phyloP scores from a whole-genome alignment of 2,113 vertebrate genomes.

The Gambusia holbrooki region DNA sequence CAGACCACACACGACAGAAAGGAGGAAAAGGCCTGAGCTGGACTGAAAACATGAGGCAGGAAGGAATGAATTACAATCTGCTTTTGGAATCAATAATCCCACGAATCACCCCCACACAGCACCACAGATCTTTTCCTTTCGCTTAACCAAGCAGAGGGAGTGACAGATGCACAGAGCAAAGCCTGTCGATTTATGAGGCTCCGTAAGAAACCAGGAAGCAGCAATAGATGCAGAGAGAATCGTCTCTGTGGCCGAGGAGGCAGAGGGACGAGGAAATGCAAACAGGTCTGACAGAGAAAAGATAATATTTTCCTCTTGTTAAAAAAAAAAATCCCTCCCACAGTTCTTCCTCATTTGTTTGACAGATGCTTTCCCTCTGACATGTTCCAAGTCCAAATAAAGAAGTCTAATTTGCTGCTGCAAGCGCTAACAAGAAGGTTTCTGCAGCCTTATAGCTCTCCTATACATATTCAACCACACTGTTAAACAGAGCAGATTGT shows the following conservation, averaged over 20 bases:
- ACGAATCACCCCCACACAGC: slow-evolving; percentile 47
- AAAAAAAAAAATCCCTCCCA: slow-evolving; percentile 36
- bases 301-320: slow-evolving; percentile 37
- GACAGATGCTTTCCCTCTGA: slow-evolving; percentile 21
- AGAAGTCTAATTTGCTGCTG: slow-evolving; percentile 1
- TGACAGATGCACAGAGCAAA: slow-evolving; percentile 58
- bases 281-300: slow-evolving; percentile 38
- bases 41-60: slow-evolving; percentile 43
- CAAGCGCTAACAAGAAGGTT: slow-evolving; percentile 5
- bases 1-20: slow-evolving; percentile 7
- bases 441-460: slow-evolving; percentile 4
- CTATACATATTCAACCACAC: slow-evolving; percentile 43
- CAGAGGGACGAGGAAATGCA: slow-evolving; percentile 20
- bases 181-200: slow-evolving; percentile 52
- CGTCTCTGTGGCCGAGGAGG: slow-evolving; percentile 29
- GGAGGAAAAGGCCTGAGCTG: slow-evolving; percentile 20
- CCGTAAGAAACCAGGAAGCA: slow-evolving; percentile 34
- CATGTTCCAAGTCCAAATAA: slow-evolving; percentile 20
- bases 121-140: slow-evolving; percentile 56
- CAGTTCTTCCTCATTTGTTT: slow-evolving; percentile 12
- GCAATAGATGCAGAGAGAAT: slow-evolving; percentile 32
- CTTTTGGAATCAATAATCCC: slow-evolving; percentile 71
- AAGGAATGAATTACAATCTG: slow-evolving; percentile 57
- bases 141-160: slow-evolving; percentile 41
- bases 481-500: slow-evolving; percentile 9